phyloP scores from a whole-genome alignment of 2,797 vertebrate genomes.

The Syndactyla subalaris region DNA sequence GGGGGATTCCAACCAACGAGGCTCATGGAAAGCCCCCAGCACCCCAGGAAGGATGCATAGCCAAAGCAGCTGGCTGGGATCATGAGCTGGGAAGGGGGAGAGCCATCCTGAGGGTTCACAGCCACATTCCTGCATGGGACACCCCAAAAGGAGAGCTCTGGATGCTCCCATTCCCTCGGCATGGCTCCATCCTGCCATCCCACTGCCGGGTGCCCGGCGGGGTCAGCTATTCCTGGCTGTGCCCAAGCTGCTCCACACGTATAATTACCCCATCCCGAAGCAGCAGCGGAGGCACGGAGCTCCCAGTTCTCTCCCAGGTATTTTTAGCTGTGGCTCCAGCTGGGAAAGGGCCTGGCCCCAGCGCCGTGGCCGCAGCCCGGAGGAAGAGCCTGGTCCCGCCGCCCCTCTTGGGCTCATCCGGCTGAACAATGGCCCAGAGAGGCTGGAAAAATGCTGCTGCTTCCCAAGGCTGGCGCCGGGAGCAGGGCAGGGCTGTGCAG shows the following conservation, averaged over 20 bases:
- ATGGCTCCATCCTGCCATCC: fast-evolving
- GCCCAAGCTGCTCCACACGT: background rate
- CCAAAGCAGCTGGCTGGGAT: background rate
- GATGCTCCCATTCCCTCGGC: background rate
- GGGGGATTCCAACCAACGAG: fast-evolving
- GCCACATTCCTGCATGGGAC: background rate
- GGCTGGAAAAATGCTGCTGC: background rate
- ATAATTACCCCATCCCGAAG: background rate
- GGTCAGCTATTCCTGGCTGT: background rate
- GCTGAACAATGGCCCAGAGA: slow-evolving; percentile 21
- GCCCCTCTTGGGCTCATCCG: background rate
- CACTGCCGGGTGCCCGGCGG: fast-evolving
- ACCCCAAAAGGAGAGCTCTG: background rate
- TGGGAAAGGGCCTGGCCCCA: slow-evolving; percentile 20
- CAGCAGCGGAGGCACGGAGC: background rate
- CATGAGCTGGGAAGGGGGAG: too few relatives aligned
- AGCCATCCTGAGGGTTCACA: fast-evolving
- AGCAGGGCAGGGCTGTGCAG: background rate
- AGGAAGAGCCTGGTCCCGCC: slow-evolving; percentile 30
- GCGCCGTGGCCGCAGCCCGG: fast-evolving
- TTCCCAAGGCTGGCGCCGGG: background rate
- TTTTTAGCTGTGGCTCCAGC: slow-evolving; percentile 34
- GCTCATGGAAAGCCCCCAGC: background rate
- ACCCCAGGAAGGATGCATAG: background rate
- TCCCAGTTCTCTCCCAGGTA: background rate